Base-by-base conservation (phyloP, 1,140 invertebrate species). In the Riptortus pedestris region DNA sequence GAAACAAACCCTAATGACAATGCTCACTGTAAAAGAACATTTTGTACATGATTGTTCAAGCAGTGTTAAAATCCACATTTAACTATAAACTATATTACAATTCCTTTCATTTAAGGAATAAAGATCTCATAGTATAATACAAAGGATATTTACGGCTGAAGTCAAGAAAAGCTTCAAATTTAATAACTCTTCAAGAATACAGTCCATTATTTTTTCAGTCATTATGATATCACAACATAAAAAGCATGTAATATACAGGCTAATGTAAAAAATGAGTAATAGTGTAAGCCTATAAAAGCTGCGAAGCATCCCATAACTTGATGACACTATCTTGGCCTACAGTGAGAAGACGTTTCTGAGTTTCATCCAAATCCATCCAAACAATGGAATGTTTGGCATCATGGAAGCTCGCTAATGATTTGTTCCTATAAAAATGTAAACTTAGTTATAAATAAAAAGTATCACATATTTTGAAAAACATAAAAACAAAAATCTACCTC, bases 291-390 rank as follows among this genome's bases (percentile, higher is more conserved):
- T 72, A 71, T 18, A 84, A 26, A 55, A 87, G 74, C 62, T 81
- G 78, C 58, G 82, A 80, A 67, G 86, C 79, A 70, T 87, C 85
- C 85, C 85, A 86, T 68, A 98, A 86, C 80, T 97, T 96, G 68
- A 98, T 94, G 63, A 96, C 78, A 65, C 91, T 81, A 77, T 98
- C 94, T 73, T 92, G 90, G 14, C 95, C 95, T 52, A 96, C 88
- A 9, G 95, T 97, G 45, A 96, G 79, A 65, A 98, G 81, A 71
- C 86, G 83, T 71, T 85, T 87, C 7, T 85, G 83, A 28, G 87
- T 81, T 73, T 93, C 90, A 77, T 98, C 93, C 28, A 97, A 76
- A 76, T 90, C 83, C 84, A 97, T 90, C 51, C 84, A 84, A 2
- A 88, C 81, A 67, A 98, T 85, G 62, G 84, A 88, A 74, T 98